Evolutionary conservation across 2,888 invertebrate species (phyloP).

Genomic region (Athripsodes cinereus): DNA sequence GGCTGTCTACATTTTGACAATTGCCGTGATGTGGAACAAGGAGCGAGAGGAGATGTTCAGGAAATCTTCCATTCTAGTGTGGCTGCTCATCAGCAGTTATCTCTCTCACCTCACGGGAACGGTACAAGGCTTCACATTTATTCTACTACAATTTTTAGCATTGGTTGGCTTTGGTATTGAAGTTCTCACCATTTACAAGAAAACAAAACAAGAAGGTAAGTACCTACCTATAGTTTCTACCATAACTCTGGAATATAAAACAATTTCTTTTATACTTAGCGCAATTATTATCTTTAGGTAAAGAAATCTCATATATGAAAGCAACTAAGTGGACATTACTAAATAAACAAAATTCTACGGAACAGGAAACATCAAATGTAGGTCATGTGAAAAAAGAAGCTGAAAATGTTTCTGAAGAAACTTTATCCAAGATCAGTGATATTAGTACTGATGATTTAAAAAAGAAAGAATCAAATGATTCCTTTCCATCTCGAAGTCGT

Average conservation of each 20-base stretch:
- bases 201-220: neutral
- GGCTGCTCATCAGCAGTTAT: constrained; percentile 72
- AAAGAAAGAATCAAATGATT: constrained; percentile 3
- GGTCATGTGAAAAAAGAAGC: neutral
- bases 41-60: constrained; percentile 60
- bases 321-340: constrained; percentile 32
- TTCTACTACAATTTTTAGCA: constrained; percentile 59
- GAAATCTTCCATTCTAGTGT: constrained; percentile 62
- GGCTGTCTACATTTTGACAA: constrained; percentile 61
- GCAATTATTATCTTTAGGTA: constrained; percentile 28
- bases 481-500: constrained; percentile 19
- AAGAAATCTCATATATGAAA: constrained; percentile 33
- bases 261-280: neutral
- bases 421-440: neutral
- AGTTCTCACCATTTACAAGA: constrained; percentile 41
- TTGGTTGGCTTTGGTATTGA: constrained; percentile 58
- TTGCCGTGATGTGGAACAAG: constrained; percentile 72
- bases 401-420: neutral
- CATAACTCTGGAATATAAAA: no score
- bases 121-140: constrained; percentile 70
- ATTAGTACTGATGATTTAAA: neutral
- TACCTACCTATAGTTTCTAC: neutral
- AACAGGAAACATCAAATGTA: neutral
- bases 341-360: constrained; percentile 28
- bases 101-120: constrained; percentile 69